Percentiles rank a stretch among this genome's conserved stretches.
phyloP scores from a whole-genome alignment of 2,888 invertebrate genomes.

The Belgica antarctica region DNA sequence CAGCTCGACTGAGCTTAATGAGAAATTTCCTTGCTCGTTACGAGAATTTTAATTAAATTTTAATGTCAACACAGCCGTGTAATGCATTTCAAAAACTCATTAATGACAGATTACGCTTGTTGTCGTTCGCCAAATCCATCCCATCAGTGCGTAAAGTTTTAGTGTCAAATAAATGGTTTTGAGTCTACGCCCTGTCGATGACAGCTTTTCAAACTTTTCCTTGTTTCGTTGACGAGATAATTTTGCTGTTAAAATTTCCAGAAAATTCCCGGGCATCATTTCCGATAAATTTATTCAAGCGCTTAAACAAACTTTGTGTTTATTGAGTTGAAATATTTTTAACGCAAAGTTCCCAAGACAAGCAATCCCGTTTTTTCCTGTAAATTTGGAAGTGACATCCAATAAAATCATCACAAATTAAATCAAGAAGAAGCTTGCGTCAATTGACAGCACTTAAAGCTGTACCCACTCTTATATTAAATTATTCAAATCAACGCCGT shows the following conservation, averaged over 20 bases:
- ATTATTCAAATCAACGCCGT: neutral
- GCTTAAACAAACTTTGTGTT: no score
- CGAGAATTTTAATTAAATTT: conserved; percentile 33
- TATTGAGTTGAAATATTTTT: no score
- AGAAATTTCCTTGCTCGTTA: neutral
- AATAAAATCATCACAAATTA: no score
- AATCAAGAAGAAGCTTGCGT: no score
- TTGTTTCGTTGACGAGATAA: no score
- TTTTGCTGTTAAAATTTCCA: neutral
- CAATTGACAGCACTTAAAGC: no score
- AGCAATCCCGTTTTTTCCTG: no score
- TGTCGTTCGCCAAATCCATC: neutral
- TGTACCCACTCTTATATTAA: no score
- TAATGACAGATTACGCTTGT: conserved; percentile 2
- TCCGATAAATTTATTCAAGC: no score
- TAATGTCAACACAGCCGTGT: neutral
- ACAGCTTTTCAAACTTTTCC: neutral
- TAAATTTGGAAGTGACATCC: no score
- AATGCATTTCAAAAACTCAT: conserved; percentile 14
- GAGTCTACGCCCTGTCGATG: no score
- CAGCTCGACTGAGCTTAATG: neutral
- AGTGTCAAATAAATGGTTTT: neutral
- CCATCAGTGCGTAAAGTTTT: neutral
- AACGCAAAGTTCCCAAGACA: no score
- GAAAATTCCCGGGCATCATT: neutral